Evolutionary conservation across 2,113 vertebrate species (phyloP).

Genomic region (Scytalopus superciliaris): DNA sequence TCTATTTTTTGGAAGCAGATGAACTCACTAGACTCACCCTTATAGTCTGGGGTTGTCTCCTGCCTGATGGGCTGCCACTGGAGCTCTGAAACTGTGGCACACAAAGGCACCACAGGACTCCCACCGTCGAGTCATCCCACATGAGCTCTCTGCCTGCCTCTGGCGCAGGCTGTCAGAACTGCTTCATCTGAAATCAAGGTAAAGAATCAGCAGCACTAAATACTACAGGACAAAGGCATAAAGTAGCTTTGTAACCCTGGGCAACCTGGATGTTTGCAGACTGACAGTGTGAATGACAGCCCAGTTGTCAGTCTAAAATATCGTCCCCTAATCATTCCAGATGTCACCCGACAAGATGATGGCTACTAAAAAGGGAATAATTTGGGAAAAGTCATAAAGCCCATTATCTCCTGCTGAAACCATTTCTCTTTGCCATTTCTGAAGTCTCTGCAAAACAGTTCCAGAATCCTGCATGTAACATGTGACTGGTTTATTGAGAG

Average conservation of each 20-base stretch:
- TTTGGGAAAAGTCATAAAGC: conserved; percentile 57
- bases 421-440: conserved; percentile 40
- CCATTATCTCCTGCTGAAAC: conserved; percentile 60
- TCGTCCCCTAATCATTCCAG: conserved; percentile 45
- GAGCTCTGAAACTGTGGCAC: not conserved
- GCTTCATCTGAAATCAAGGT: conserved; percentile 56
- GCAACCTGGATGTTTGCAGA: conserved; percentile 64
- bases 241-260: conserved; percentile 65
- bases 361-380: conserved; percentile 63
- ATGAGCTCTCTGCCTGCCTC: conserved; percentile 23
- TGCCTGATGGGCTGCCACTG: conserved; percentile 16
- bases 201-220: conserved; percentile 51
- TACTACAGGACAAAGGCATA: conserved; percentile 57
- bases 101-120: conserved; percentile 52
- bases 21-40: not conserved
- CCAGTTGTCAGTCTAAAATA: conserved; percentile 57
- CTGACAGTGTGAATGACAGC: conserved; percentile 54
- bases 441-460: conserved; percentile 39
- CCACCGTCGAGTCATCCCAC: conserved; percentile 5
- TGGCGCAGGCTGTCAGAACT: not conserved
- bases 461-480: not conserved
- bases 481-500: not conserved
- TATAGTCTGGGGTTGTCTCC: not conserved
- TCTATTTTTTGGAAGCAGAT: not conserved
- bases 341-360: conserved; percentile 61